Percentiles rank a stretch among this genome's conserved stretches.
These are phyloP conservation scores for Carterocephalus palaemon DNA, from an alignment of 2,888 invertebrate species.

Conservation along the genomic window DNA sequence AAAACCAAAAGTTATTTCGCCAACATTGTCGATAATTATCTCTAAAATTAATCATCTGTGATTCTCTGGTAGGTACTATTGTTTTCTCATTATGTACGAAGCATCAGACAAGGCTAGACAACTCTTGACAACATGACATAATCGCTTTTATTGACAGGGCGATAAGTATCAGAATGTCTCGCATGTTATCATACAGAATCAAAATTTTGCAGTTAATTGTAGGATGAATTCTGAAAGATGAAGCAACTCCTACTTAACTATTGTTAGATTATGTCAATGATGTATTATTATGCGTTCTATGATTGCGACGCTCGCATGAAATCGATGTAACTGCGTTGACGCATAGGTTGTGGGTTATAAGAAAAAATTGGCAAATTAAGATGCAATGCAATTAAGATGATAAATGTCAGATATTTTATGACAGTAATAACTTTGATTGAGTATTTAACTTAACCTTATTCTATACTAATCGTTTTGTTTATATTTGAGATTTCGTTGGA, in stretches of 20 bases:
- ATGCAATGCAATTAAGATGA: too few relatives aligned
- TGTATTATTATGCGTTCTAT: neutral
- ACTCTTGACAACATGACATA: neutral
- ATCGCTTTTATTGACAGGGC: neutral
- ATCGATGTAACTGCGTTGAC: too few relatives aligned
- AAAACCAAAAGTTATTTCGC: conserved; percentile 2
- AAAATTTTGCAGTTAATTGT: conserved; percentile 1
- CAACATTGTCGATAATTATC: conserved; percentile 3
- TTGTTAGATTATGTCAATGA: conserved; percentile 20
- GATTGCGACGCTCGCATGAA: too few relatives aligned
- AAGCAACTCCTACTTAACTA: conserved; percentile 15
- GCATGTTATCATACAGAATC: neutral
- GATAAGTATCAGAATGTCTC: conserved; percentile 5
- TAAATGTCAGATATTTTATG: too few relatives aligned
- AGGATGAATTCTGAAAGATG: conserved; percentile 12
- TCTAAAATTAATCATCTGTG: conserved; percentile 26
- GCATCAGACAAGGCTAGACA: conserved; percentile 1
- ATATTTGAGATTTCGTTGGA: too few relatives aligned
- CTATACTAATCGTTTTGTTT: too few relatives aligned
- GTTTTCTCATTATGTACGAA: conserved; percentile 21
- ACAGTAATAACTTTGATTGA: too few relatives aligned
- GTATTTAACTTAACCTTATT: too few relatives aligned
- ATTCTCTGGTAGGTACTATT: conserved; percentile 22
- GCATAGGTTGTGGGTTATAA: too few relatives aligned
- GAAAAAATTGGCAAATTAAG: too few relatives aligned